These are phyloP conservation scores for Mungos mungo DNA, from an alignment of 2,113 vertebrate species.

Conservation along the genomic window DNA sequence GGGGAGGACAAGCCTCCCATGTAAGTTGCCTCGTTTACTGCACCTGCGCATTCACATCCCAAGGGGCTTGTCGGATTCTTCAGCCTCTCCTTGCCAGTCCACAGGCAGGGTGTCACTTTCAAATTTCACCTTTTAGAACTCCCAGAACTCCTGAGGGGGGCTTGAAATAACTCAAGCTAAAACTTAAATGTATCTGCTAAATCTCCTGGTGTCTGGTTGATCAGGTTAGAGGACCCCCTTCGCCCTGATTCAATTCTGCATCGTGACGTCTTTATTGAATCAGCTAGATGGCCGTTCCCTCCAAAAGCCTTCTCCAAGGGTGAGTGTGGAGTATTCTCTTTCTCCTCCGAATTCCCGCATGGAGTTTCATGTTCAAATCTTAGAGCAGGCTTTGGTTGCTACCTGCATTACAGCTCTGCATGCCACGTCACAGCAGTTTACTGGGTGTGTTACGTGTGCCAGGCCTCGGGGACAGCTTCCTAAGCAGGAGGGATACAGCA, in stretches of 20 bases:
- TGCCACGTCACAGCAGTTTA: not conserved
- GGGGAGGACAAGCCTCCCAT: not conserved
- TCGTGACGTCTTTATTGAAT: not conserved
- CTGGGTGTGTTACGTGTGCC: accelerated
- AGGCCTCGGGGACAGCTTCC: no score
- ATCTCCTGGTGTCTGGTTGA: not conserved
- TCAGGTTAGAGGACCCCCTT: not conserved
- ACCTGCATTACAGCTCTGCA: not conserved
- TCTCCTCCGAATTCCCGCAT: not conserved
- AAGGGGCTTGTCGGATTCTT: no score
- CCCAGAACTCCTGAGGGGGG: not conserved
- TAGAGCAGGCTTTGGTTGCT: not conserved
- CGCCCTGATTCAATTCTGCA: not conserved
- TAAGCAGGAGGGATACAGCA: not conserved
- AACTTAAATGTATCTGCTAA: not conserved
- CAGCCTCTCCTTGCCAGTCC: not conserved
- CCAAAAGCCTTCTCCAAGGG: not conserved
- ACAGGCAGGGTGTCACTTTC: not conserved
- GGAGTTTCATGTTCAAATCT: accelerated
- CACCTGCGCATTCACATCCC: not conserved
- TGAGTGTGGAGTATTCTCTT: not conserved
- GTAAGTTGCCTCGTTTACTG: not conserved
- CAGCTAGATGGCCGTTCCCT: not conserved
- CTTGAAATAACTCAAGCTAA: not conserved
- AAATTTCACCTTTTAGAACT: not conserved